Conservation (phyloP, 2,113 vertebrate species). For the Cavia porcellus region DNA sequence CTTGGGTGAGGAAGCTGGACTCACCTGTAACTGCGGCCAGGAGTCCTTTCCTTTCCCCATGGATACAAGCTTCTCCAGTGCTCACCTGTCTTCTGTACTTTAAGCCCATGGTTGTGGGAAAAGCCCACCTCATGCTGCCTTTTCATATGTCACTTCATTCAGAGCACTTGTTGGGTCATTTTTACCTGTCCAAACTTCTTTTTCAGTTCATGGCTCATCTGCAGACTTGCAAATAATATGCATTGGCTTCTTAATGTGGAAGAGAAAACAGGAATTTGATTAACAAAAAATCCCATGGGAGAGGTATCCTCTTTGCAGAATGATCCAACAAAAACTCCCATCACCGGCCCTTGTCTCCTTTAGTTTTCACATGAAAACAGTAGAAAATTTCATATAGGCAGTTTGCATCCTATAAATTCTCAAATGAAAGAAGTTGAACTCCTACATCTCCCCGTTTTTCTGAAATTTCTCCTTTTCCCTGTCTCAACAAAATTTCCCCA, state of each 20-base stretch:
- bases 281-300: neutral
- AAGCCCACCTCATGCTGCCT: no score
- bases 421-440: neutral
- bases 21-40: no score
- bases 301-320: neutral
- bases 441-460: neutral
- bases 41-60: no score
- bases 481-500: neutral
- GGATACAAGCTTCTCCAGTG: no score
- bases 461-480: neutral
- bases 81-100: no score
- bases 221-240: neutral
- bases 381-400: neutral
- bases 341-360: neutral
- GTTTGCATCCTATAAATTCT: neutral
- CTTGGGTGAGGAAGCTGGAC: no score
- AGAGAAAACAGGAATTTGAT: neutral
- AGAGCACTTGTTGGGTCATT: no score
- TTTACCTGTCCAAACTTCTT: no score
- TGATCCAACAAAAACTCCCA: neutral
- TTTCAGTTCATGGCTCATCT: no score
- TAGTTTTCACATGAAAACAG: neutral
- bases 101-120: no score
- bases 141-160: no score
- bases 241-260: neutral